A percentile compares a stretch with the other conserved stretches of the same genome.
These are phyloP conservation scores for Protonibea diacanthus DNA, from an alignment of 2,797 vertebrate species.

Conservation along the genomic window DNA sequence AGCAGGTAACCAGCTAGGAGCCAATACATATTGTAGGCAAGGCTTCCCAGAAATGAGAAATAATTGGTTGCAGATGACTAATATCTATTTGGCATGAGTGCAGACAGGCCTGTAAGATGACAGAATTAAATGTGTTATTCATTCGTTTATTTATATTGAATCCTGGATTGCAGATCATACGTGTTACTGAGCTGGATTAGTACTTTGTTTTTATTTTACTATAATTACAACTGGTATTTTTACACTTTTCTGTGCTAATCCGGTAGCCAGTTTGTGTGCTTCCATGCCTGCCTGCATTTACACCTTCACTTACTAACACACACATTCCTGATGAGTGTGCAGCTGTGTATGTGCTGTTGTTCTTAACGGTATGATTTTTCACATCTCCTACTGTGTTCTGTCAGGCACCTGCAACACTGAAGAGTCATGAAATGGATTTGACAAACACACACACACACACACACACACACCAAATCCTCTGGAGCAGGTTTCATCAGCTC, in stretches of 20 bases:
- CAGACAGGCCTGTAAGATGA: conserved; percentile 44
- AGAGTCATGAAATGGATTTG: conserved; percentile 1
- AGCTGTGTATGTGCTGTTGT: conserved; percentile 7
- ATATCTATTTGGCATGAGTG: conserved; percentile 59
- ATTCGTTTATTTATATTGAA: conserved; percentile 20
- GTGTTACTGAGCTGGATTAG: neutral
- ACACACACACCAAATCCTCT: neutral
- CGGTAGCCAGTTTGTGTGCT: neutral
- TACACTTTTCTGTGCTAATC: neutral
- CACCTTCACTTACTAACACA: neutral
- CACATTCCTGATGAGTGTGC: conserved; percentile 26
- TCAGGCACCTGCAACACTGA: neutral
- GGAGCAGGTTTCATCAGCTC: neutral
- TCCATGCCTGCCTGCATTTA: neutral
- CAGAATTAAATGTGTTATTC: conserved; percentile 28
- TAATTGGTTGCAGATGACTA: conserved; percentile 74
- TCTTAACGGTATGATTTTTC: conserved; percentile 2
- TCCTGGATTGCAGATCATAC: neutral
- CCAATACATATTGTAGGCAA: conserved; percentile 40
- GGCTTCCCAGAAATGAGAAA: conserved; percentile 62
- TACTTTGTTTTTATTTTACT: conserved; percentile 9
- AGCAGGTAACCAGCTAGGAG: conserved; percentile 64
- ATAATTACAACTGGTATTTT: neutral
- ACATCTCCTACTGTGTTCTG: neutral
- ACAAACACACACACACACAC: neutral